Conservation (phyloP, 2,797 vertebrate genomes). For the Galago senegalensis region DNA sequence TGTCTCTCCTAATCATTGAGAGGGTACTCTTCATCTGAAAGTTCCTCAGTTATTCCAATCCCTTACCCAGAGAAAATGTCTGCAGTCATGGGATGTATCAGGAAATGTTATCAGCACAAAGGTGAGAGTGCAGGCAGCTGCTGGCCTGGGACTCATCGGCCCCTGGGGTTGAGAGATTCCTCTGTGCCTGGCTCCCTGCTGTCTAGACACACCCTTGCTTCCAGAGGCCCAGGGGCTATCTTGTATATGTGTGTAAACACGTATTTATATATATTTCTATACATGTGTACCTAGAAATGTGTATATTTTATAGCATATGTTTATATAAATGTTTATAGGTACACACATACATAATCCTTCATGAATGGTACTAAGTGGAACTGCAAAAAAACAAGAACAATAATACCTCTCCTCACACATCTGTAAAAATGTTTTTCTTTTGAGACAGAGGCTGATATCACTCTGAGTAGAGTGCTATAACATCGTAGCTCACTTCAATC, state of each 20-base stretch:
- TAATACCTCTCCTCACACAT: not conserved
- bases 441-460: too few relatives aligned
- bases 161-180: not conserved
- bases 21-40: not conserved
- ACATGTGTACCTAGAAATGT: not conserved
- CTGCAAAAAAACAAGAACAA: not conserved
- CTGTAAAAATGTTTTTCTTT: not conserved
- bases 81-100: not conserved
- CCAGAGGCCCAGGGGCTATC: not conserved
- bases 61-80: accelerated
- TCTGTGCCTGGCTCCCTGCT: accelerated
- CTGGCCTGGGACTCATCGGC: not conserved
- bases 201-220: not conserved
- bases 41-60: not conserved
- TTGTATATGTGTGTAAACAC: too few relatives aligned
- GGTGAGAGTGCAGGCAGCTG: not conserved
- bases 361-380: not conserved
- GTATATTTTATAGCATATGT: not conserved
- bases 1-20: not conserved
- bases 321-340: not conserved
- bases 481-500: too few relatives aligned
- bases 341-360: not conserved
- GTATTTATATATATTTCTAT: not conserved
- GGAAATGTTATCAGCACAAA: not conserved
- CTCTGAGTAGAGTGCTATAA: too few relatives aligned